Evolutionary conservation across 2,888 invertebrate genomes (phyloP), one percentile per base, ranked within the genome.

Genomic region (Spialia ferax): DNA sequence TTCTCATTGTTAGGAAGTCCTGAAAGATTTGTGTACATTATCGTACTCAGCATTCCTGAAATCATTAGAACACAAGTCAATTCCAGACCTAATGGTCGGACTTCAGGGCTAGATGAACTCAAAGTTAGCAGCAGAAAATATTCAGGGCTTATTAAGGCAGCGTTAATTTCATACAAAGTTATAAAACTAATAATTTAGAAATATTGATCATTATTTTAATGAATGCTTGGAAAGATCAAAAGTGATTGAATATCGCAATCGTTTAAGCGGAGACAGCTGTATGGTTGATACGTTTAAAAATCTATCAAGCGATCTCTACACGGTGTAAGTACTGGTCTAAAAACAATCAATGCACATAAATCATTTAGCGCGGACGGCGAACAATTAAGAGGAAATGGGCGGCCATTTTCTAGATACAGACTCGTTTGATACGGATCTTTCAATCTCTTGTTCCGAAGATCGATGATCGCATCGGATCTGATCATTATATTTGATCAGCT

Each of bases 361-460:
- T 66, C 65, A 66, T 66, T 66, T 66, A 54, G 65, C 29, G 65
- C 65, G 59, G 65, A 66, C 65, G 59, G 35, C 26, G 59, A 66
- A 66, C 65, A 66, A 66, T 66, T 66, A 66, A 66, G 65, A 66
- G 65, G 65, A 66, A 66, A 66, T 54, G 50, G 65, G 59, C 52
- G 60, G 54, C 59, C 65, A 52, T 65, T 65, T 65, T 65, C 64
- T 64, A 64, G 64, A 59, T 65, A 59, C 52, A 8, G 35, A 60
- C 52, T 60, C 59, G 59, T 52, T 65, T 59, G 59, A 66, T 65
- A 59, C 65, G 59, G 65, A 59, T 65, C 65, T 65, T 65, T 65
- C 65, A 65, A 65, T 65, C 65, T 65, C 65, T 65, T 65, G 65
- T 64, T 57, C 65, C 59, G 59, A 65, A 65, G 65, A 65, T 65